Percentiles rank a stretch among this genome's conserved stretches.
Evolutionary conservation across 2,888 invertebrate species (phyloP).

Genomic region (Chloroclystis v-ata): DNA sequence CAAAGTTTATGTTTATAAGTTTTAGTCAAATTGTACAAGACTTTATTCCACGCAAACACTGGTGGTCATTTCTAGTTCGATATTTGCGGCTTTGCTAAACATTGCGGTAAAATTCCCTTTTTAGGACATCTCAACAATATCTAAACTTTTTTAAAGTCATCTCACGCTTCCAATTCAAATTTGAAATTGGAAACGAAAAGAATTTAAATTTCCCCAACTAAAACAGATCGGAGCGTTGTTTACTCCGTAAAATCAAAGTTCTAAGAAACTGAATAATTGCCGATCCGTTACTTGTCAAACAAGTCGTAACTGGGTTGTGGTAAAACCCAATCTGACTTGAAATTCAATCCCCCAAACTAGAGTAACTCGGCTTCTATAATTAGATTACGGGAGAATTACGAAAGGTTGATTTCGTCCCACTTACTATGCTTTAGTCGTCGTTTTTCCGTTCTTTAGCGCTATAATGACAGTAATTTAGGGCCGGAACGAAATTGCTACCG

Average conservation of each 20-base stretch:
- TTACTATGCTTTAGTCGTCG: conserved; percentile 14
- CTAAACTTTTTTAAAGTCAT: too few species aligned
- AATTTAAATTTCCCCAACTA: not conserved
- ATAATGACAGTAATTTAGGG: conserved; percentile 21
- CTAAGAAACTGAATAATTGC: conserved; percentile 2
- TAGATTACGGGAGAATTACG: conserved; percentile 10
- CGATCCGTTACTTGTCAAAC: not conserved
- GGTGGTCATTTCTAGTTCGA: too few species aligned
- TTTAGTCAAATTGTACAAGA: too few species aligned
- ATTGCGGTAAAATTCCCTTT: too few species aligned
- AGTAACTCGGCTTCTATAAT: conserved; percentile 18
- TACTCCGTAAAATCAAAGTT: not conserved
- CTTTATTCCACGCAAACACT: too few species aligned
- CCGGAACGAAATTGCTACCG: conserved; percentile 13
- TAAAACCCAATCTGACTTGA: conserved; percentile 5
- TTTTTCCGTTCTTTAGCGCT: conserved; percentile 12
- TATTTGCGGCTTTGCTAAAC: too few species aligned
- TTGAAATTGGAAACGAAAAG: too few species aligned
- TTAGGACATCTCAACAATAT: too few species aligned
- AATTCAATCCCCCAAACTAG: conserved; percentile 10
- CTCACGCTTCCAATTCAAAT: too few species aligned
- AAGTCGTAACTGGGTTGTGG: conserved; percentile 6
- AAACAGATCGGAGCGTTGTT: too few species aligned
- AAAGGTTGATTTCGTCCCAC: conserved; percentile 14
- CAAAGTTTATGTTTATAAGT: too few species aligned